phyloP scores from a whole-genome alignment of 2,888 invertebrate genomes.

The Apamea monoglypha region DNA sequence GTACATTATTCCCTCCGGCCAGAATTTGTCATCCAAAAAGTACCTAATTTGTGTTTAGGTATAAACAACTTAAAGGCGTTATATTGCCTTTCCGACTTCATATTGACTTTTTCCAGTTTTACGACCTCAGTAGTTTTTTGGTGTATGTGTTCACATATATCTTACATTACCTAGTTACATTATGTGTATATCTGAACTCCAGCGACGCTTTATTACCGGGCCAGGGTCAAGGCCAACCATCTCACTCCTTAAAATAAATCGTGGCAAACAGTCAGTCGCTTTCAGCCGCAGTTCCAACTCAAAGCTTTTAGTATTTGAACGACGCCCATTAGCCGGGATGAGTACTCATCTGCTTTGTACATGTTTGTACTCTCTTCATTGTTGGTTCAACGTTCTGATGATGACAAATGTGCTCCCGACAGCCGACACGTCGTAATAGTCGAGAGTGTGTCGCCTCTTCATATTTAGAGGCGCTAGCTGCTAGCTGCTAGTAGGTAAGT shows the following conservation, averaged over 20 bases:
- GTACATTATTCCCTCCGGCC: no score
- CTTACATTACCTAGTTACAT: no score
- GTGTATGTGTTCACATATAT: no score
- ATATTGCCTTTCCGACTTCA: no score
- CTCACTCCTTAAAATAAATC: slow-evolving; percentile 42
- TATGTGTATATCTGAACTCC: slow-evolving; percentile 21
- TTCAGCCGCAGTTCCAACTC: slow-evolving; percentile 25
- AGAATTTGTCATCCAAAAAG: no score
- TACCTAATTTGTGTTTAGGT: no score
- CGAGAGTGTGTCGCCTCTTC: slow-evolving; percentile 7
- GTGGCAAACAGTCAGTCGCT: slow-evolving; percentile 27
- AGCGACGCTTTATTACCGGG: slow-evolving; percentile 8
- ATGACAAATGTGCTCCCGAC: slow-evolving; percentile 44
- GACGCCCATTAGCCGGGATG: slow-evolving; percentile 43
- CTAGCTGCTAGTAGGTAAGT: slow-evolving; percentile 5
- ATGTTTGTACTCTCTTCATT: slow-evolving; percentile 50
- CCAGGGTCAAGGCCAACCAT: slow-evolving; percentile 44
- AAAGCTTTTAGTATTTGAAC: slow-evolving; percentile 61
- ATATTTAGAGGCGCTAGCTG: slow-evolving; percentile 4
- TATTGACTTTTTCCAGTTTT: no score
- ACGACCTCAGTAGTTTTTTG: no score
- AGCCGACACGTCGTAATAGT: slow-evolving; percentile 29
- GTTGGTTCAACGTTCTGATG: slow-evolving; percentile 38
- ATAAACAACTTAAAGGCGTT: no score
- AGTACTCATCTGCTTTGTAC: slow-evolving; percentile 49